Percentiles rank a stretch among this genome's conserved stretches.
phyloP scores from a whole-genome alignment of 2,797 vertebrate species.

The Dallia pectoralis region DNA sequence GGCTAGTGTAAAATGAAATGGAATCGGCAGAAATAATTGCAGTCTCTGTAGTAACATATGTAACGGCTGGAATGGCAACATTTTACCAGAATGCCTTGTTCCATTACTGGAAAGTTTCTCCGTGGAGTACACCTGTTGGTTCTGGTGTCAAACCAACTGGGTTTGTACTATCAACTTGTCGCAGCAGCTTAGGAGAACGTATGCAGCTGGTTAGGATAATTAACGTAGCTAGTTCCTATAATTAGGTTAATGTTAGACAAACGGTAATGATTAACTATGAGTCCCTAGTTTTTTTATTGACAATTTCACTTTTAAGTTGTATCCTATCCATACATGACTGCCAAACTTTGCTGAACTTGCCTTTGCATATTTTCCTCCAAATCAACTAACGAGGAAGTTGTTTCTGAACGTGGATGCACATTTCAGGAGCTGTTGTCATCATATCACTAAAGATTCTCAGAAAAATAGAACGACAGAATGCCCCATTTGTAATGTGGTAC shows the following conservation, averaged over 20 bases:
- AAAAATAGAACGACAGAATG: slow-evolving; percentile 5
- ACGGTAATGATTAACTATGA: background rate
- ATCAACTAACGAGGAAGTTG: slow-evolving; percentile 15
- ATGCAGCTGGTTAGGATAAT: background rate
- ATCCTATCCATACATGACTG: background rate
- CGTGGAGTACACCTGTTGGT: background rate
- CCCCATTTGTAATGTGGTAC: background rate
- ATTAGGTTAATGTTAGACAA: background rate
- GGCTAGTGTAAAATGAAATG: background rate
- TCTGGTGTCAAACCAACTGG: background rate
- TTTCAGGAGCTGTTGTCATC: slow-evolving; percentile 1
- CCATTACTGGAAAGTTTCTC: slow-evolving; percentile 24
- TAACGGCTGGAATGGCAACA: background rate
- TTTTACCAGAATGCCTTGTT: background rate
- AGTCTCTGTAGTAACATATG: background rate
- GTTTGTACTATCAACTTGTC: background rate
- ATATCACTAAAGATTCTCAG: slow-evolving; percentile 28
- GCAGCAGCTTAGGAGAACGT: background rate
- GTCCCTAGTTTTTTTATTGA: background rate
- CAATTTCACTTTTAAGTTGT: background rate
- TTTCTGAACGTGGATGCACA: slow-evolving; percentile 28
- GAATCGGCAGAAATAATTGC: background rate
- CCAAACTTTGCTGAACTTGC: background rate
- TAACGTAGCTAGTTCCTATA: background rate
- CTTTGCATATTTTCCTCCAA: slow-evolving; percentile 31